Evolutionary conservation across 2,888 invertebrate genomes (phyloP).

Genomic region (Netelia inedita): DNA sequence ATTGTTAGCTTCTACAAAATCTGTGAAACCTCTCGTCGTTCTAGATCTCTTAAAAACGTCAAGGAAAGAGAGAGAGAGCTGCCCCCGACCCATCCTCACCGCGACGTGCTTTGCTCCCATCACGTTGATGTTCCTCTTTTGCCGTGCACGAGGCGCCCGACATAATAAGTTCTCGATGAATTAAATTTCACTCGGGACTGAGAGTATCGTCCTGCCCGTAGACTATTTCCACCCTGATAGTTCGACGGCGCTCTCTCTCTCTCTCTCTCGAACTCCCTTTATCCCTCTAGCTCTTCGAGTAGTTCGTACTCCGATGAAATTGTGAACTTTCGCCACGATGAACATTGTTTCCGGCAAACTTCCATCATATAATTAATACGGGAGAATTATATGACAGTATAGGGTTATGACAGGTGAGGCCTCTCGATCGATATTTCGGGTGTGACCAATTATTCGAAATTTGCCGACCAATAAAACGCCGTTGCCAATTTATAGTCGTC

Average conservation of each 20-base stretch:
- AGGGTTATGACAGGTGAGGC: not conserved
- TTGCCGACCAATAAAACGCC: too few relatives aligned
- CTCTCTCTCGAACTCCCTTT: too few relatives aligned
- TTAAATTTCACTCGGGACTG: constrained; percentile 30
- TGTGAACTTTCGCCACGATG: constrained; percentile 1
- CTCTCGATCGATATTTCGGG: not conserved
- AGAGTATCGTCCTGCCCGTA: constrained; percentile 1
- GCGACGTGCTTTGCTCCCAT: too few relatives aligned
- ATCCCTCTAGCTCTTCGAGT: too few relatives aligned
- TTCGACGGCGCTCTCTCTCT: too few relatives aligned
- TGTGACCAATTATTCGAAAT: not conserved
- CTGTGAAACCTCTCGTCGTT: not conserved
- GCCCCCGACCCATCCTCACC: too few relatives aligned
- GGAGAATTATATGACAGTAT: not conserved
- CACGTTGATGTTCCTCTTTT: not conserved
- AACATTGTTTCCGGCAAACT: constrained; percentile 27
- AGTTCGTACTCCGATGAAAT: not conserved
- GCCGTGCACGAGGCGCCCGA: not conserved
- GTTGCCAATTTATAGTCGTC: too few relatives aligned
- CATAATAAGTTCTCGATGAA: constrained; percentile 6
- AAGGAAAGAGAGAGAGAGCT: not conserved
- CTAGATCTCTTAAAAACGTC: not conserved
- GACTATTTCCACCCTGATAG: too few relatives aligned
- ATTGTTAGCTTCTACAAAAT: constrained; percentile 8
- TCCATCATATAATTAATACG: not conserved